Evolutionary conservation across 2,797 vertebrate genomes (phyloP).

Genomic region (Sardinella longiceps): DNA sequence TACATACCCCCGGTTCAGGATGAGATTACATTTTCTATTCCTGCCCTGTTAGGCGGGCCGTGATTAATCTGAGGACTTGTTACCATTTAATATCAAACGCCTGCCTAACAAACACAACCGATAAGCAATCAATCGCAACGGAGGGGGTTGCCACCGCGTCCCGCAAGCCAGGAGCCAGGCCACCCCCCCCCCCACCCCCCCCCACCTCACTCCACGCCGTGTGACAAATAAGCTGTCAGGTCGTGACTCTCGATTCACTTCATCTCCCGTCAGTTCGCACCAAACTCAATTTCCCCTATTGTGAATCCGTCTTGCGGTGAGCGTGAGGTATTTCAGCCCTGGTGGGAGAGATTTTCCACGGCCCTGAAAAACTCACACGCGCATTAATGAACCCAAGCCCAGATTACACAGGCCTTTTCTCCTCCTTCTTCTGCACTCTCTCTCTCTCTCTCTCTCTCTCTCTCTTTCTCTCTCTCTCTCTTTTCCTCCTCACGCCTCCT

Average conservation of each 20-base stretch:
- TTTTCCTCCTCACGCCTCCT: neutral
- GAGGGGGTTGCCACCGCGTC: conserved; percentile 39
- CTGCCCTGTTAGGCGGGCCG: conserved; percentile 59
- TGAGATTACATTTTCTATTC: conserved; percentile 79
- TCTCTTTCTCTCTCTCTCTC: neutral
- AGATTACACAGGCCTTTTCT: neutral
- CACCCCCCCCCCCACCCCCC: neutral
- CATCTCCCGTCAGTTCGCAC: conserved; percentile 68
- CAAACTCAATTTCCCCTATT: conserved; percentile 62
- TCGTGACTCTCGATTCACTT: conserved; percentile 69
- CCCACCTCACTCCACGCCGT: conserved; percentile 15
- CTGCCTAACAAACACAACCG: conserved; percentile 73
- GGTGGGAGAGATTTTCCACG: conserved; percentile 54
- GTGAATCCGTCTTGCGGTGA: conserved; percentile 70
- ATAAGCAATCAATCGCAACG: conserved; percentile 73
- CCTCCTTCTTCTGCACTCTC: neutral
- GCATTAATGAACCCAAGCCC: neutral
- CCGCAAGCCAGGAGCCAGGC: neutral
- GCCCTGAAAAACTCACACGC: neutral
- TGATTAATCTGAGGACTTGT: conserved; percentile 76
- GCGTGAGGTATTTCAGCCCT: conserved; percentile 60
- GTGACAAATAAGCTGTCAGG: conserved; percentile 74
- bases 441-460: neutral
- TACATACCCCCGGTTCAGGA: conserved; percentile 65
- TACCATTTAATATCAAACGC: conserved; percentile 77